These are phyloP conservation scores for Emys orbicularis DNA, from an alignment of 2,797 vertebrate species.

Conservation along the genomic window DNA sequence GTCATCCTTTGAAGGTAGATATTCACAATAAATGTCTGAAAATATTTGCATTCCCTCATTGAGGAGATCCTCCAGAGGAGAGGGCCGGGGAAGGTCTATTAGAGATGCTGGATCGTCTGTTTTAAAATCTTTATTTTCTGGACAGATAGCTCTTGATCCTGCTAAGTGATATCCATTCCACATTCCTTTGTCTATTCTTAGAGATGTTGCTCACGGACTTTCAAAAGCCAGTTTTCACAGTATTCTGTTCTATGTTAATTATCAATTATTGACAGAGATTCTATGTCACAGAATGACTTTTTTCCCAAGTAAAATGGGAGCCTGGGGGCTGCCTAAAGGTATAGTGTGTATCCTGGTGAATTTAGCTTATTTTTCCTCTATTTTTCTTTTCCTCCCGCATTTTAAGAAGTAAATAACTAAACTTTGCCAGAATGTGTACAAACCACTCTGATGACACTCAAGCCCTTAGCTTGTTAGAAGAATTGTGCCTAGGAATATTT, in stretches of 20 bases:
- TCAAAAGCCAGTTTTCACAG: not conserved
- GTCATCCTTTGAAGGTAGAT: not conserved
- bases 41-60: not conserved
- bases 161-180: accelerated
- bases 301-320: not conserved
- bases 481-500: not conserved
- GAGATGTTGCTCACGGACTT: not conserved
- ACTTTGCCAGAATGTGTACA: not conserved
- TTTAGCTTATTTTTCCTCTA: not conserved
- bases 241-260: not conserved
- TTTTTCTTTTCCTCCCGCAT: not conserved
- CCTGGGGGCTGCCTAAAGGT: not conserved
- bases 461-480: not conserved
- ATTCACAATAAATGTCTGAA: not conserved
- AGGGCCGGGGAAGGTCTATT: not conserved
- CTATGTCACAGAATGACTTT: not conserved
- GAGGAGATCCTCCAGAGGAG: accelerated
- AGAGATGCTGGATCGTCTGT: not conserved
- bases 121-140: not conserved
- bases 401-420: not conserved
- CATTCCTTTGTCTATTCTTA: not conserved
- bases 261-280: not conserved
- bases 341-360: not conserved
- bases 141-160: not conserved
- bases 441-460: not conserved